Evolutionary conservation across 2,113 vertebrate species (phyloP).

Genomic region (Dasyurus viverrinus): DNA sequence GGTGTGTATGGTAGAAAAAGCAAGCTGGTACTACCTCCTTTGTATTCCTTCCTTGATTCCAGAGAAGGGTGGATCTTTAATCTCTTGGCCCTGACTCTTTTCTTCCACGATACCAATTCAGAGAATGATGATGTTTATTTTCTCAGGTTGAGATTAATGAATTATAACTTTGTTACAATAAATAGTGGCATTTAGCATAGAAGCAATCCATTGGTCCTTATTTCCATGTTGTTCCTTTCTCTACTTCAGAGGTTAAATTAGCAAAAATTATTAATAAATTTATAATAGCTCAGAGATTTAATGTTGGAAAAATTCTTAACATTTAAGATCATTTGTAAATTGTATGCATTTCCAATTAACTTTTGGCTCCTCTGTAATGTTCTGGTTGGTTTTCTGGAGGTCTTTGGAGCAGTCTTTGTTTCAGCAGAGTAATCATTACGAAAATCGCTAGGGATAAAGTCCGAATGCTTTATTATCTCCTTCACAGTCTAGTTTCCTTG

Average conservation of each 20-base stretch:
- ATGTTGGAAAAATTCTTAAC: neutral
- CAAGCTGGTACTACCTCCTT: too few relatives aligned
- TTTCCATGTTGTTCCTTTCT: neutral
- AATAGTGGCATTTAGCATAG: neutral
- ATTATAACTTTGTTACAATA: neutral
- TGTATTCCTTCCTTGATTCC: too few relatives aligned
- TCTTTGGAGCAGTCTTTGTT: too few relatives aligned
- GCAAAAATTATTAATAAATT: neutral
- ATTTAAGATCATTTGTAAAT: neutral
- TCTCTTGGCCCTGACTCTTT: neutral
- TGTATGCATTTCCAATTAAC: neutral
- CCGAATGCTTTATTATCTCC: too few relatives aligned
- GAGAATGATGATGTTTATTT: neutral
- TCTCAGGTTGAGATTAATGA: neutral
- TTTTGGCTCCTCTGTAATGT: neutral
- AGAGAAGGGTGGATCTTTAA: neutral
- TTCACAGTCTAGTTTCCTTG: too few relatives aligned
- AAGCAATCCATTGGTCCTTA: neutral
- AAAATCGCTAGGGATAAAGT: too few relatives aligned
- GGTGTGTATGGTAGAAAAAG: neutral
- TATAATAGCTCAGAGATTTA: neutral
- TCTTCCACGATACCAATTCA: neutral
- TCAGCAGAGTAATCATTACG: too few relatives aligned
- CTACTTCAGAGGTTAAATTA: neutral
- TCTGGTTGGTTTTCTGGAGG: too few relatives aligned